Percentiles rank a stretch among this genome's conserved stretches.
phyloP scores from a whole-genome alignment of 2,888 invertebrate species.

The Callimorpha dominula region DNA sequence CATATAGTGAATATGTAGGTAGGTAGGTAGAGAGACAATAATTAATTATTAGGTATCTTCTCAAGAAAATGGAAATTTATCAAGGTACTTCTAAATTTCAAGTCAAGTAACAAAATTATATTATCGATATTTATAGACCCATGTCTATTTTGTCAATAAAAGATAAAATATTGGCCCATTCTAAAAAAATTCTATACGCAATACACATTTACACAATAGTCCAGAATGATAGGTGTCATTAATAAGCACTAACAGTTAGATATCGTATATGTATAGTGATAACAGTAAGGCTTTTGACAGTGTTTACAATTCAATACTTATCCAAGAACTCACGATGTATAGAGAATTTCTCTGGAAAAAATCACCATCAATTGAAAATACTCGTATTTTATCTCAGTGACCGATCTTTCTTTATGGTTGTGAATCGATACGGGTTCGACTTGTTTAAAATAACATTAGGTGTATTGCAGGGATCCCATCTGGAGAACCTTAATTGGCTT shows the following conservation, averaged over 20 bases:
- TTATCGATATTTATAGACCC: background rate
- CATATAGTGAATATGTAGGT: no score
- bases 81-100: background rate
- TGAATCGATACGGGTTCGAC: background rate
- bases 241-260: background rate
- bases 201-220: background rate
- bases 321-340: background rate
- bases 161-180: background rate
- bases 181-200: background rate
- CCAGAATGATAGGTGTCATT: background rate
- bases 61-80: background rate
- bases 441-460: constrained; percentile 1
- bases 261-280: background rate
- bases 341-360: background rate
- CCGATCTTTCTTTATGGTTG: background rate
- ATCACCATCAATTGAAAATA: background rate
- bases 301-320: background rate
- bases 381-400: background rate
- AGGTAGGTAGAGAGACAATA: no score
- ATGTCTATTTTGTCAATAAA: background rate
- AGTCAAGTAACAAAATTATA: background rate
- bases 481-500: constrained; percentile 1
- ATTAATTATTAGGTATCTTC: no score
- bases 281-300: background rate
- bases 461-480: constrained; percentile 1